phyloP scores from a whole-genome alignment of 1,140 invertebrate species.

The Brachionus koreanus region DNA sequence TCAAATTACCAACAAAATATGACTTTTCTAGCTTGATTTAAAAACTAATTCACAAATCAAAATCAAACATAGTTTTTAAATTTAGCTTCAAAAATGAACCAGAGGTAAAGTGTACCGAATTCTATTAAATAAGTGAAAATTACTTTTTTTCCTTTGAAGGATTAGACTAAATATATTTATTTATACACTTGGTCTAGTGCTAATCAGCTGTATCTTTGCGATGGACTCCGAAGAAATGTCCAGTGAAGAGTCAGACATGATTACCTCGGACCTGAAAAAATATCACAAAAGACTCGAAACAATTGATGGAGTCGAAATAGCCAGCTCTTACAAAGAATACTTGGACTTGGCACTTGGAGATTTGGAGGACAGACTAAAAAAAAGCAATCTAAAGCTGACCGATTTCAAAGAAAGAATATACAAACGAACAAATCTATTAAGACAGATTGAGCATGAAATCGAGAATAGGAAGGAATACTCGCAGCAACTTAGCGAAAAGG shows the following conservation, averaged over 20 bases:
- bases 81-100: neutral
- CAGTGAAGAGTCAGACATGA: neutral
- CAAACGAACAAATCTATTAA: neutral
- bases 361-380: slow-evolving; percentile 30
- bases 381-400: slow-evolving; percentile 18
- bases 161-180: neutral
- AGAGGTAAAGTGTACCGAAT: neutral
- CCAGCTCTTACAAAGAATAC: slow-evolving; percentile 38
- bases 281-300: slow-evolving; percentile 34
- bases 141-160: neutral
- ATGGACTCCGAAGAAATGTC: neutral
- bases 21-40: neutral
- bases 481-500: slow-evolving; percentile 29
- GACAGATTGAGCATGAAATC: slow-evolving; percentile 28
- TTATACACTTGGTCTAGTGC: neutral
- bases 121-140: neutral
- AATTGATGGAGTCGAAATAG: slow-evolving; percentile 41
- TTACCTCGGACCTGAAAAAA: neutral
- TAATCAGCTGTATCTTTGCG: neutral
- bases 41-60: neutral
- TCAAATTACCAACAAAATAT: neutral
- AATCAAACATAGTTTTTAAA: neutral
- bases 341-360: slow-evolving; percentile 19
- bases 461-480: slow-evolving; percentile 28
- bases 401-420: slow-evolving; percentile 27